phyloP scores from a whole-genome alignment of 1,140 invertebrate genomes.

The Aphelinus atriplicis region DNA sequence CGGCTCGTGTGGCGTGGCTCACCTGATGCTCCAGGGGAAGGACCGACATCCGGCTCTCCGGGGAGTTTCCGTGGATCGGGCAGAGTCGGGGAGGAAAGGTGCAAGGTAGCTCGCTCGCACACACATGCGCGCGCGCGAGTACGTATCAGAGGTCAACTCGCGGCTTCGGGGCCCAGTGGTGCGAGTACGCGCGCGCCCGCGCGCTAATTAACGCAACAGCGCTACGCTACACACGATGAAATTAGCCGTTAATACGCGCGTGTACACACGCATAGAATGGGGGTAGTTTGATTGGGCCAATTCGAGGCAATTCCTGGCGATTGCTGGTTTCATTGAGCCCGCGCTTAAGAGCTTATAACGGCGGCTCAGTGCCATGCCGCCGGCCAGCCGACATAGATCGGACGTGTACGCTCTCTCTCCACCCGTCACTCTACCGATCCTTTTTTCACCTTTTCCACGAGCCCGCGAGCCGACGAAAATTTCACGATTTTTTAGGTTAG shows the following conservation, averaged over 20 bases:
- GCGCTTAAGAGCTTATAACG: conserved; percentile 24
- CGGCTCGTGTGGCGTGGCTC: too few relatives aligned
- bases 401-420: background rate
- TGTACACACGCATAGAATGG: conserved; percentile 63
- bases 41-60: background rate
- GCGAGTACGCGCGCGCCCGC: conserved; percentile 28
- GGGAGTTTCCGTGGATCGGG: background rate
- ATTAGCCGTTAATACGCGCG: conserved; percentile 66
- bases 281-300: conserved; percentile 68
- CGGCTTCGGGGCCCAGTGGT: background rate
- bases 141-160: too few relatives aligned
- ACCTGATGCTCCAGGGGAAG: too few relatives aligned
- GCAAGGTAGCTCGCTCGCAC: background rate
- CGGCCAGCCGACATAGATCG: conserved; percentile 5
- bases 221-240: conserved; percentile 40
- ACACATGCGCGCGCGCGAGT: background rate
- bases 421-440: too few relatives aligned
- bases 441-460: too few relatives aligned
- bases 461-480: too few relatives aligned
- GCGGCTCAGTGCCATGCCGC: conserved; percentile 21
- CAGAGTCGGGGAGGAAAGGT: background rate
- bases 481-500: too few relatives aligned
- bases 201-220: conserved; percentile 18
- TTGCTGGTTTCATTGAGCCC: conserved; percentile 66
- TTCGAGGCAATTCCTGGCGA: conserved; percentile 69